A percentile compares a stretch with the other conserved stretches of the same genome.
These are phyloP conservation scores for Rapana venosa DNA, from an alignment of 2,888 invertebrate species.

Conservation along the genomic window DNA sequence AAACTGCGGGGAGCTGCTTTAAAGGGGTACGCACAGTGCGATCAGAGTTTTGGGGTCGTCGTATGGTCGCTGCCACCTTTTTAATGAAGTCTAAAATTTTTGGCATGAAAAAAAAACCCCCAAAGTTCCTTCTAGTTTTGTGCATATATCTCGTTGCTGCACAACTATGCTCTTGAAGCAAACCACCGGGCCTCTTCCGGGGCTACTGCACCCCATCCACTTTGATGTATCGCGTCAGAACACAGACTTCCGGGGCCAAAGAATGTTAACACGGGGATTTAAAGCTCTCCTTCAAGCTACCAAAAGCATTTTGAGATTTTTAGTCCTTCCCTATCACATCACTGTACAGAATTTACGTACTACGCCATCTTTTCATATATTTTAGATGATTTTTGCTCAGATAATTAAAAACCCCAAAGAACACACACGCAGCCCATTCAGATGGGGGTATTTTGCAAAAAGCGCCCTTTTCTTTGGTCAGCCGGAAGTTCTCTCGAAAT, in stretches of 20 bases:
- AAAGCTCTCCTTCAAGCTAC: slow-evolving; percentile 23
- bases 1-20: not conserved
- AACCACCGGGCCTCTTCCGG: slow-evolving; percentile 47
- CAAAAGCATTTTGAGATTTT: slow-evolving; percentile 30
- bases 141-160: not conserved
- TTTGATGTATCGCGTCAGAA: slow-evolving; percentile 27
- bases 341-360: slow-evolving; percentile 46
- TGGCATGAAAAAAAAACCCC: not conserved
- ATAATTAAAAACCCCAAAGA: not conserved
- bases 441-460: too few relatives aligned
- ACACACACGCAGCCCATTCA: too few relatives aligned
- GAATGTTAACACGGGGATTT: not conserved
- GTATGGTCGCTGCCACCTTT: not conserved
- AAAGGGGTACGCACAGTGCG: not conserved
- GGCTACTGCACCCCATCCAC: slow-evolving; percentile 49
- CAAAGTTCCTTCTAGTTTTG: not conserved
- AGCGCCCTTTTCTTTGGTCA: too few relatives aligned
- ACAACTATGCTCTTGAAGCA: not conserved
- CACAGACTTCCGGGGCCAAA: slow-evolving; percentile 22
- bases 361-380: slow-evolving; percentile 36
- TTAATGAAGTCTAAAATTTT: not conserved
- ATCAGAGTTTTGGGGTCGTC: slow-evolving; percentile 1
- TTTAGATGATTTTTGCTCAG: slow-evolving; percentile 45
- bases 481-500: too few relatives aligned
- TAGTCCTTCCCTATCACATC: slow-evolving; percentile 40